Conservation (phyloP, 2,888 invertebrate genomes). For the Andricus curvator region DNA sequence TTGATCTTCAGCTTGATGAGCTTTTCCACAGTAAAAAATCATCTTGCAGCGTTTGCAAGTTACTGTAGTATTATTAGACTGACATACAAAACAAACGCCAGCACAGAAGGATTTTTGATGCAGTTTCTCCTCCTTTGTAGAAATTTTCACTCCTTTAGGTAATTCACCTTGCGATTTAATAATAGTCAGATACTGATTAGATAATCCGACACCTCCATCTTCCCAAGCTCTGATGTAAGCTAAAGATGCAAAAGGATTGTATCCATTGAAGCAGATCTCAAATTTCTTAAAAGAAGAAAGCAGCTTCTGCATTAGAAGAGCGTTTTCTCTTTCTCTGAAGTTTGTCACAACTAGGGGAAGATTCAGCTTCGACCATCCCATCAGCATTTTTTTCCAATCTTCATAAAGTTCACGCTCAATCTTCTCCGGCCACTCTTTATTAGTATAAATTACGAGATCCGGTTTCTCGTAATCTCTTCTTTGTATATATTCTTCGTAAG, state of each 20-base stretch:
- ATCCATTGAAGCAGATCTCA: not conserved
- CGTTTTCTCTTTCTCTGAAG: not conserved
- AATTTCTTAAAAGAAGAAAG: not conserved
- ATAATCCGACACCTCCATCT: no score
- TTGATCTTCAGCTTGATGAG: not conserved
- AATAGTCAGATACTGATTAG: no score
- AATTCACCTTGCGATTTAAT: not conserved
- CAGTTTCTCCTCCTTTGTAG: not conserved
- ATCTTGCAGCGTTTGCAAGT: not conserved
- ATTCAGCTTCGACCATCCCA: not conserved
- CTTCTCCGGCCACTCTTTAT: not conserved
- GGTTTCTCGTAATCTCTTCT: slow-evolving; percentile 60
- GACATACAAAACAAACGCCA: not conserved
- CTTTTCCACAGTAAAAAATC: not conserved
- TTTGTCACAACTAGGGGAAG: not conserved
- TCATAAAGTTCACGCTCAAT: not conserved
- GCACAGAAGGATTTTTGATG: not conserved
- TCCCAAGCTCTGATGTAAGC: not conserved
- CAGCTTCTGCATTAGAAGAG: not conserved
- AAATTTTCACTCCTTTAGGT: not conserved
- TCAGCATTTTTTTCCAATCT: not conserved
- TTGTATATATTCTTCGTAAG: slow-evolving; percentile 63
- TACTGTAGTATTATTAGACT: fast-evolving
- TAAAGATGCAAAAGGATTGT: not conserved
- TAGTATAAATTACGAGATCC: slow-evolving; percentile 58